phyloP scores from a whole-genome alignment of 2,113 vertebrate species.

The Muscicapa adusta region DNA sequence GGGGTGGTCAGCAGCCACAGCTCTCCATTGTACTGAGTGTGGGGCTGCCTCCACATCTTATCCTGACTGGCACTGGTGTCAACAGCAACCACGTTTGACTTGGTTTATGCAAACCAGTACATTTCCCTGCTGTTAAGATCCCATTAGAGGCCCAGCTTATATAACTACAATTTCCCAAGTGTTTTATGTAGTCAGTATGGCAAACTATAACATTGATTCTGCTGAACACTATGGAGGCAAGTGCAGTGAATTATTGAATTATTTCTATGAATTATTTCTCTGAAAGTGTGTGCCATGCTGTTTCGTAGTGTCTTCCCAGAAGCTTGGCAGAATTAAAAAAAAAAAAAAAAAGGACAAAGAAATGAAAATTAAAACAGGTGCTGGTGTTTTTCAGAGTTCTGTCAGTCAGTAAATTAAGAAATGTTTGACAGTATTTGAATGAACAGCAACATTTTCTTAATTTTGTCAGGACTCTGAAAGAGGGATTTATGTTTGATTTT shows the following conservation, averaged over 20 bases:
- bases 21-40: fast-evolving
- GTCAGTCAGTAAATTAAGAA: background rate
- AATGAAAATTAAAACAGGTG: background rate
- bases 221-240: background rate
- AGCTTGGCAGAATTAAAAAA: background rate
- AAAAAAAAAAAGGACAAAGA: background rate
- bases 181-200: background rate
- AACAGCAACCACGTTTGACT: background rate
- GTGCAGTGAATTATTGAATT: background rate
- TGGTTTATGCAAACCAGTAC: background rate
- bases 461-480: background rate
- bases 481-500: background rate
- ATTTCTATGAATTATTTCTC: background rate
- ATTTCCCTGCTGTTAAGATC: background rate
- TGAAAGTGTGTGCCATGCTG: background rate
- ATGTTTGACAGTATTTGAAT: background rate
- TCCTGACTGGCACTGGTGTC: background rate
- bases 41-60: fast-evolving
- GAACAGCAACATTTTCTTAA: background rate
- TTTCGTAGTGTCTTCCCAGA: background rate
- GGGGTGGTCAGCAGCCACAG: fast-evolving
- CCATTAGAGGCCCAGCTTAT: background rate
- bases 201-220: background rate
- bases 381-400: background rate
- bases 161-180: background rate